Evolutionary conservation across 2,797 vertebrate species (phyloP), one percentile per base, ranked within the genome.

Genomic region (Schizopygopsis pylzovi): DNA sequence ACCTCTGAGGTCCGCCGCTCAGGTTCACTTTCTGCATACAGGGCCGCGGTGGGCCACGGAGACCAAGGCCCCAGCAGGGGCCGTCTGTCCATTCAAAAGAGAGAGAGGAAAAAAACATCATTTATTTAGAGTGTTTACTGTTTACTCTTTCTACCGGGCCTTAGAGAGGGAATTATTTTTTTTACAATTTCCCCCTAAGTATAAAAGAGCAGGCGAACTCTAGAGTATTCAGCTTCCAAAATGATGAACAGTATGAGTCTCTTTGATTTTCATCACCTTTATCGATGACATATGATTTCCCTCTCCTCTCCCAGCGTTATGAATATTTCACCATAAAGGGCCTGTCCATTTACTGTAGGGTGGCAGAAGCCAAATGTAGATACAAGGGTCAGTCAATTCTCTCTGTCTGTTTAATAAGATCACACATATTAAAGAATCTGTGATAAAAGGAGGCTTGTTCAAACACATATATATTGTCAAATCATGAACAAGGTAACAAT

Each of bases 61-160:
- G 93, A 94, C 80, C 77, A 85, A 89, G 82, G 86, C 84, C 59
- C 88, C 92, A 90, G 90, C 91, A 91, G 91, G 93, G 93, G 68
- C 86, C 25, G 78, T 92, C 91, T 80, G 16, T 94, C 87, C 81
- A 88, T 86, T 80, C 79, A 86, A 89, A 91, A 92, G 87, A 92
- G 73, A 72, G 52, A 59, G 41, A 43, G 47, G 73, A 37, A 25
- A 68, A 76, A 75, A 82, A 92, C 86, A 96, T 95, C 78, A 95
- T 95, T 95, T 95, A 96, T 96, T 96, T 93, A 95, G 89, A 90
- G 88, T 95, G 95, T 96, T 95, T 96, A 95, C 94, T 83, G 89
- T 93, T 94, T 94, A 92, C 90, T 88, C 90, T 93, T 91, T 92
- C 92, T 87, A 83, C 81, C 68, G 81, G 73, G 85, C 89, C 85